A percentile compares a stretch with the other conserved stretches of the same genome.
phyloP scores from a whole-genome alignment of 2,113 vertebrate species.

The Equus quagga region DNA sequence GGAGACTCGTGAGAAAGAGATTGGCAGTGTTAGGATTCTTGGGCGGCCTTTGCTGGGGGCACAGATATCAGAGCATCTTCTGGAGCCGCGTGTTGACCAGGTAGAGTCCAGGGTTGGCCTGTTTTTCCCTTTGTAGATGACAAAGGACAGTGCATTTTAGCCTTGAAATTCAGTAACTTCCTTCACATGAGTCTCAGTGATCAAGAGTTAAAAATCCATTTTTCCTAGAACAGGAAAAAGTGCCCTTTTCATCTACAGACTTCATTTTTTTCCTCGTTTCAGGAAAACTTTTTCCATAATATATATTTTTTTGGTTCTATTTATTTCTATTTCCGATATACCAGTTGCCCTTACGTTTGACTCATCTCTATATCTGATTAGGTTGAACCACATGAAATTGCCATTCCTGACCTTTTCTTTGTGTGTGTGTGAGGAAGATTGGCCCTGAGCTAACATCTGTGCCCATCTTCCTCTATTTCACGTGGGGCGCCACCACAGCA shows the following conservation, averaged over 20 bases:
- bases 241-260: background rate
- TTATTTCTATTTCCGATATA: background rate
- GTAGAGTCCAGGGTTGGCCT: background rate
- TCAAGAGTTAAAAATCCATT: accelerated
- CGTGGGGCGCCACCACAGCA: no score
- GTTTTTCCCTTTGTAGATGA: accelerated
- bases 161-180: background rate
- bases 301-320: accelerated
- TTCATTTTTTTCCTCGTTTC: background rate
- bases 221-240: background rate
- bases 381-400: background rate
- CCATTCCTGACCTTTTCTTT: no score
- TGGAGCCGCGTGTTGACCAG: background rate
- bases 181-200: background rate
- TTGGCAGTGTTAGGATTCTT: background rate
- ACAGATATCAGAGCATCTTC: background rate
- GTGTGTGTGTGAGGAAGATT: no score
- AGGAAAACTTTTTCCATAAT: no score
- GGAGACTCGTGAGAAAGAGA: background rate
- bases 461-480: no score
- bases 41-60: background rate
- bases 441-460: no score
- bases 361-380: background rate
- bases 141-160: accelerated
- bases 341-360: accelerated